These are phyloP conservation scores for Aurelia sp. DNA, from an alignment of 30 jellyfish, hydroid and myxozoan genomes.

Conservation along the genomic window DNA sequence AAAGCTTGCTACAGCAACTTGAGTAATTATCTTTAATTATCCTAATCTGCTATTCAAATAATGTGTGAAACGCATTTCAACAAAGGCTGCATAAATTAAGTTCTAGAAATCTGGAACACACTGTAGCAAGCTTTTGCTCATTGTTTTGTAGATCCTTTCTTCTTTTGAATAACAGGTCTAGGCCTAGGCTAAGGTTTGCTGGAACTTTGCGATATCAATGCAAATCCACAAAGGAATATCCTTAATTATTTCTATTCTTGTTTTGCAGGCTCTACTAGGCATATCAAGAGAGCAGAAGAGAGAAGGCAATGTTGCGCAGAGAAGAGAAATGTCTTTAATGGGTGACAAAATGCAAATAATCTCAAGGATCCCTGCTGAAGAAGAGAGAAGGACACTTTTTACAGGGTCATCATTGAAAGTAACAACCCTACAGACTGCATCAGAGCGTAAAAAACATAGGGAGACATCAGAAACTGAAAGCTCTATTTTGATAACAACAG, in stretches of 20 bases:
- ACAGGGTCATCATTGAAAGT: conserved; percentile 82
- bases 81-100: too few relatives aligned
- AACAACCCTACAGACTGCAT: conserved; percentile 58
- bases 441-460: conserved; percentile 39
- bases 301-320: conserved; percentile 5
- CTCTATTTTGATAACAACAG: conserved; percentile 34
- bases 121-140: too few relatives aligned
- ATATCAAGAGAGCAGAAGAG: conserved; percentile 44
- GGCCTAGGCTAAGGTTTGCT: too few relatives aligned
- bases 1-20: too few relatives aligned
- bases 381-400: conserved; percentile 61
- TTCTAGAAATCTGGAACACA: too few relatives aligned
- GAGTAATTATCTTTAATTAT: too few relatives aligned
- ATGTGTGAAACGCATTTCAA: too few relatives aligned
- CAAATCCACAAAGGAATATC: too few relatives aligned
- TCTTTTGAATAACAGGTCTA: too few relatives aligned
- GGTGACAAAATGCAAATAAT: conserved; percentile 32
- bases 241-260: not conserved
- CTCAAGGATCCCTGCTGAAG: conserved; percentile 49
- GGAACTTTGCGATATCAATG: too few relatives aligned
- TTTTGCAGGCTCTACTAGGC: conserved; percentile 4
- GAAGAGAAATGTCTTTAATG: conserved; percentile 28
- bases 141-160: too few relatives aligned
- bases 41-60: too few relatives aligned
- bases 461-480: conserved; percentile 22